Base-by-base conservation (phyloP, 1,140 invertebrate genomes). In the Dolichoris vasculosae region DNA sequence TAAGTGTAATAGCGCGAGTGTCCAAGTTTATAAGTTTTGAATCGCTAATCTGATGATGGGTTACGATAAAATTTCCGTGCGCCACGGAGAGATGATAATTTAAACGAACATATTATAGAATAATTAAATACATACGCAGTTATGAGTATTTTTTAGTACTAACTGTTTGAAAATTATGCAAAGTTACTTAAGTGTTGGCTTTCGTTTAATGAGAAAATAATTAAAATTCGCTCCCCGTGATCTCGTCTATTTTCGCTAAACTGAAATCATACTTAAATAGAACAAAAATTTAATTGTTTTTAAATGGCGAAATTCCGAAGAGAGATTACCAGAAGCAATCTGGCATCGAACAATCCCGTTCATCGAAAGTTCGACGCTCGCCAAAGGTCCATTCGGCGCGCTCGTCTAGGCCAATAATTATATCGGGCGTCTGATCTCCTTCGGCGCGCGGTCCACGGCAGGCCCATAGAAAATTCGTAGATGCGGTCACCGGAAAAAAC, bases 321-420 rank as follows among this genome's bases (percentile, higher is more conserved):
- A 17, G 26, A 46, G 13, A 32, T 69, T 38, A 35, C 73, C 8
- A 46, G 1, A n/a, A 51, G n/a, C 46, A 48, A 48, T 75, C 40
- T 30, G 30, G 6, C 0, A n/a, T 73, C 64, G 26, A 63, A 63
- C 6, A 69, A 59, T 15, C 3, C n/a, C 71, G 69, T 9, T 46
- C 23, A n/a, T 26, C 30, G 77, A 38, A 81, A 69, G 63, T 81
- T 69, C 43, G 43, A 23, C 64, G 79, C n/a, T 9, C 55, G 77
- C n/a, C 32, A 38, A 13, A 38, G 26, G 76, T 38, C 67, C 35
- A 35, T 3, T 35, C n/a, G 32, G 67, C 32, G 26, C 40, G 63
- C 11, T 7, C 46, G 30, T 55, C 79, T 82, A 40, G n/a, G 63
- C 40, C 40, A 20, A 67, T 69, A 32, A 55, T 77, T 73, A 73